Evolutionary conservation across 2,888 invertebrate genomes (phyloP), one percentile per base, ranked within the genome.

Genomic region (Erynnis tages): DNA sequence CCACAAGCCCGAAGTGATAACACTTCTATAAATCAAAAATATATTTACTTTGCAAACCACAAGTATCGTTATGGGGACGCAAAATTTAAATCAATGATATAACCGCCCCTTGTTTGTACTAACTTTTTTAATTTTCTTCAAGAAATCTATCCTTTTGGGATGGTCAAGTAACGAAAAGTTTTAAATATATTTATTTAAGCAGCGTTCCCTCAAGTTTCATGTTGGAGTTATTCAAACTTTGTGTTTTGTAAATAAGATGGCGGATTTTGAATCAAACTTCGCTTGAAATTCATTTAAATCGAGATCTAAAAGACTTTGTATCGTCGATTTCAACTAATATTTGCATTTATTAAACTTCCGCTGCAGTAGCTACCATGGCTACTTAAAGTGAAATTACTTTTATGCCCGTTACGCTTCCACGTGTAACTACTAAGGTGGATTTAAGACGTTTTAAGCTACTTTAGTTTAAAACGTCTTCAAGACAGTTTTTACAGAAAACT

Each of bases 91-190:
- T 6, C 4, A 16, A 45, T 13, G 32, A 34, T 14, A 34, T 34
- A 32, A 44, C 19, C 27, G 59, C 59, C 76, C 66, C 70, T 68
- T 77, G 73, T 78, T 78, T 78, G 72, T 66, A 65, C 69, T 63
- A 77, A 79, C 69, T 79, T 78, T 80, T 79, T 80, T 77, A 78
- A 80, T 80, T 74, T 79, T 75, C 75, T 73, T 73, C 63, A 61
- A 67, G 65, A 76, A 71, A 71, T 67, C 65, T 69, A 69, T 73
- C 66, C 67, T 66, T 69, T 66, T 65, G 63, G 69, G 65, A 66
- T 68, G 72, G 74, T 78, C 73, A 75, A 74, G 71, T 58, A 61
- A 59, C 64, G 63, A 44, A 62, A 72, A 75, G 70, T 69, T 77
- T 75, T 66, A 64, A 70, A 72, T 66, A 62, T 66, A 65, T 68